Evolutionary conservation across 2,113 vertebrate species (phyloP), one percentile per base, ranked within the genome.

Genomic region (Menidia beryllina): DNA sequence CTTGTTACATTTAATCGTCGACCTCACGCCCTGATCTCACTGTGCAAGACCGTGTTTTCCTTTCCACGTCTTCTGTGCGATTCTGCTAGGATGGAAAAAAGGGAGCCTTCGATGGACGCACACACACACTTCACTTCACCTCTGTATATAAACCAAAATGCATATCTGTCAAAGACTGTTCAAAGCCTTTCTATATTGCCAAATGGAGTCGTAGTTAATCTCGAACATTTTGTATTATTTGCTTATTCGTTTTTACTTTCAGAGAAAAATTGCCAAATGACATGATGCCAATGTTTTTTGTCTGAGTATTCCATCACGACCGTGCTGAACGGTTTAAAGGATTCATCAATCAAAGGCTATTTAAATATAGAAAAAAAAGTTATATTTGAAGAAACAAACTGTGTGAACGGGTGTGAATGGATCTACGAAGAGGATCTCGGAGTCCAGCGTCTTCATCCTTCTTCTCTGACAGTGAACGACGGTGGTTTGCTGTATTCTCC

Each of bases 201-300:
- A 90, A 90, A 91, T 87, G 81, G 87, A 91, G 86, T 77, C 82
- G 41, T 86, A 83, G 83, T 83, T 80, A 81, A 80, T 84, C 73
- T 74, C 51, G 69, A 78, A 77, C 49, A 26, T 79, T 91, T 77
- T 90, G 48, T 88, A 83, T 88, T 58, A 63, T 82, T 74, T 59
- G 39, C 75, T 81, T 82, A 56, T 69, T 82, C 24, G 71, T 86
- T 82, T 71, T 68, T 80, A 64, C 57, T 69, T 72, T 9, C 65
- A 80, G 66, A 84, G 43, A 77, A 68, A 52, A 81, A 56, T 88
- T 89, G 89, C 92, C 91, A 93, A 93, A 92, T 86, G 86, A 89
- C 79, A 63, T 62, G 34, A 89, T 84, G 86, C 88, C 81, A 88
- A 89, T 86, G 73, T 89, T 81, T 87, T 68, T 66, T 34, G 2